phyloP scores from a whole-genome alignment of 2,113 vertebrate genomes.

The human region DNA sequence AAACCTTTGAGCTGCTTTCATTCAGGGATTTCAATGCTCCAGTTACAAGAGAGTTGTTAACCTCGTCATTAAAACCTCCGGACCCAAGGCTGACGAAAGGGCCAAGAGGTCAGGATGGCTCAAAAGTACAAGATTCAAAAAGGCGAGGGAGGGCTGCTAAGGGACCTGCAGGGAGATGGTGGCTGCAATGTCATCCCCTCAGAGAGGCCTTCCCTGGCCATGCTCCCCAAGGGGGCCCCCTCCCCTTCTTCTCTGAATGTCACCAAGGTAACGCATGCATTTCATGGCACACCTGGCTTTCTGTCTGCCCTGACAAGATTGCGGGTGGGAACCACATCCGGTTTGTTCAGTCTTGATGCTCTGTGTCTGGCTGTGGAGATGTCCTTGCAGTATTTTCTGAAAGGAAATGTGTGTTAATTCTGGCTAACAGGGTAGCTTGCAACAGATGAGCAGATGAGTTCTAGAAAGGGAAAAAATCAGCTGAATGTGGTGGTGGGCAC shows the following conservation, averaged over 20 bases:
- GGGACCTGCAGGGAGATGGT: not conserved
- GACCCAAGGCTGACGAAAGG: conserved; percentile 63
- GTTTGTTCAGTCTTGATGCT: not conserved
- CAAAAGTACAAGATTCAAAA: conserved; percentile 53
- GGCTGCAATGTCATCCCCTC: not conserved
- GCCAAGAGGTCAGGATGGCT: conserved; percentile 68
- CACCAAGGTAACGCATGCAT: no score
- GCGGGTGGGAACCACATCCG: rapidly evolving
- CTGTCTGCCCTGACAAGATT: rapidly evolving
- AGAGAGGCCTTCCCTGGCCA: not conserved
- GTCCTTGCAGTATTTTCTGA: not conserved
- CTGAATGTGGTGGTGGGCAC: no score
- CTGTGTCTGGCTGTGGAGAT: not conserved
- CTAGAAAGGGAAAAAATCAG: not conserved
- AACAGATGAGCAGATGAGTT: not conserved
- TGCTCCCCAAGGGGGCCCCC: rapidly evolving
- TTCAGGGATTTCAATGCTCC: not conserved
- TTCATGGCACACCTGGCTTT: not conserved
- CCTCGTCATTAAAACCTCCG: conserved; percentile 62
- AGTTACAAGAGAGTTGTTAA: conserved; percentile 36
- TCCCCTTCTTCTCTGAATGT: not conserved
- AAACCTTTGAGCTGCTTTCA: conserved; percentile 54
- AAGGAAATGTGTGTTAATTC: not conserved
- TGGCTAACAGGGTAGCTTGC: not conserved
- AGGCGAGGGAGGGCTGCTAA: not conserved